Conservation (phyloP, 2,113 vertebrate genomes). For the Cyprinus carpio region DNA sequence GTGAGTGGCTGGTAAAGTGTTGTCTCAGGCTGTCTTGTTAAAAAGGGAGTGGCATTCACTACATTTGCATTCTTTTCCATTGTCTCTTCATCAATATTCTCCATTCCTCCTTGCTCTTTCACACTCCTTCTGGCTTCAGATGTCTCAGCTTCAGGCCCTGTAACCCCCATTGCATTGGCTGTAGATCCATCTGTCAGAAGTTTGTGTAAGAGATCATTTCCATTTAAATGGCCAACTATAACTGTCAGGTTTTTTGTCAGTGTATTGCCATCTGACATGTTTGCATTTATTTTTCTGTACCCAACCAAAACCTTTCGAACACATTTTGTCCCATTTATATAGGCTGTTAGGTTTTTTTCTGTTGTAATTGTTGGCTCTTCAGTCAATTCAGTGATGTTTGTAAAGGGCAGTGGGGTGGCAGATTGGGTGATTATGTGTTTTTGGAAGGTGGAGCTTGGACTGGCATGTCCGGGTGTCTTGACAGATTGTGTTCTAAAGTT, state of each 20-base stretch:
- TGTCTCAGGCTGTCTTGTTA: not conserved
- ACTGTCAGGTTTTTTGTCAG: conserved; percentile 42
- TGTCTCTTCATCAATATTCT: not conserved
- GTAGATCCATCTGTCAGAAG: conserved; percentile 1
- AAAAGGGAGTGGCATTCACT: not conserved
- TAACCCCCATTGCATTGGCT: not conserved
- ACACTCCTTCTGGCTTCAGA: not conserved
- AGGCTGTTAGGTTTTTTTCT: conserved; percentile 43
- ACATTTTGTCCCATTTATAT: conserved; percentile 66
- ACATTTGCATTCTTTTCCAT: too few species aligned
- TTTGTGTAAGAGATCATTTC: conserved; percentile 37
- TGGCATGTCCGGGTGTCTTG: not conserved
- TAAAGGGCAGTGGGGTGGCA: not conserved
- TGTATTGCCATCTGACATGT: conserved; percentile 12
- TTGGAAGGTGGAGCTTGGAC: conserved; percentile 35
- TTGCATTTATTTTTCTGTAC: conserved; percentile 55
- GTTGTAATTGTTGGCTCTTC: conserved; percentile 38
- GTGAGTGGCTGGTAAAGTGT: not conserved
- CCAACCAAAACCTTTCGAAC: conserved; percentile 68
- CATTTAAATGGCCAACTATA: conserved; percentile 49
- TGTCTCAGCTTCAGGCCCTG: not conserved
- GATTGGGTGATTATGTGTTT: conserved; percentile 38
- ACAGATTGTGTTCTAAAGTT: conserved; percentile 33
- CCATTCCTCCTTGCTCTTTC: not conserved
- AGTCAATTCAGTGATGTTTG: conserved; percentile 6